phyloP scores from a whole-genome alignment of 2,888 invertebrate species.

The Tethea ocularis region DNA sequence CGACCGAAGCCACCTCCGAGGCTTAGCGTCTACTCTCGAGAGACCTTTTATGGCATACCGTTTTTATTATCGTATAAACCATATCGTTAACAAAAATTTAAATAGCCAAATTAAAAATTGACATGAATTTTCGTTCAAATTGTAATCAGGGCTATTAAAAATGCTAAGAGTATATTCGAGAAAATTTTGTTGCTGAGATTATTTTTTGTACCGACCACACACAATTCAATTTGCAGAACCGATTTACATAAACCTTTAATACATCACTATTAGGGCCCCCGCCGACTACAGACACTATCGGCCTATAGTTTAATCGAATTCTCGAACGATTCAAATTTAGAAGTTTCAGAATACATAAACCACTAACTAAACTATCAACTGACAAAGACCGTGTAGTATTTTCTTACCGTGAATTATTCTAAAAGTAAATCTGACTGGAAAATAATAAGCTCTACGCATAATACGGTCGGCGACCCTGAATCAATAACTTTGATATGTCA shows the following conservation, averaged over 20 bases:
- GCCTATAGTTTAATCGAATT: too few relatives aligned
- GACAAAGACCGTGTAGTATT: too few relatives aligned
- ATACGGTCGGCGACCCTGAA: neutral
- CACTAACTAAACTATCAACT: too few relatives aligned
- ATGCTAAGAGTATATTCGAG: conserved; percentile 10
- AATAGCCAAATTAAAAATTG: conserved; percentile 42
- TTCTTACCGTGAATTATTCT: neutral
- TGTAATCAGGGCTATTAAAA: conserved; percentile 22
- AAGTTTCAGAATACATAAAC: too few relatives aligned
- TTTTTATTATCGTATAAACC: conserved; percentile 65
- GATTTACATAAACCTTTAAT: neutral
- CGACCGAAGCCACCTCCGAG: conserved; percentile 30
- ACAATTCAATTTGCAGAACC: neutral
- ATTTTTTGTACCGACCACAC: neutral
- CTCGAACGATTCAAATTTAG: too few relatives aligned
- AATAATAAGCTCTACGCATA: neutral
- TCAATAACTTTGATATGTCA: neutral
- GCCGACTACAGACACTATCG: too few relatives aligned
- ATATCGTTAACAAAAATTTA: conserved; percentile 58
- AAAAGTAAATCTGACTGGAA: neutral
- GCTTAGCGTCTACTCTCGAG: conserved; percentile 59
- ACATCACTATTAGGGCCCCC: neutral
- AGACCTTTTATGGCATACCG: conserved; percentile 64
- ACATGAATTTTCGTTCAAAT: conserved; percentile 39
- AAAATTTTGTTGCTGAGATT: neutral